Evolutionary conservation across 1,140 invertebrate species (phyloP).

Genomic region (Mercenaria mercenaria): DNA sequence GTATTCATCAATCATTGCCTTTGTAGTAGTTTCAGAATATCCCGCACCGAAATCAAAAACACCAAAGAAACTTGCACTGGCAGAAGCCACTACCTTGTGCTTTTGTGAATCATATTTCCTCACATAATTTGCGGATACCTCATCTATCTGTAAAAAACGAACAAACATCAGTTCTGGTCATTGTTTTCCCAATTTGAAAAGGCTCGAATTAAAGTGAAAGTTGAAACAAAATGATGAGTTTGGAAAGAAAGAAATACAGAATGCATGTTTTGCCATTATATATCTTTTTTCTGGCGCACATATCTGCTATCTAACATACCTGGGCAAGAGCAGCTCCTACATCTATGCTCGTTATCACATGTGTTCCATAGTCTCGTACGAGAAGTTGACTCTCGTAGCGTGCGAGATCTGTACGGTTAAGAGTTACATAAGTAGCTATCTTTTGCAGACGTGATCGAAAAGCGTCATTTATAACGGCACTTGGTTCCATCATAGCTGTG

Average conservation of each 20-base stretch:
- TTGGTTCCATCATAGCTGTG: conserved; percentile 73
- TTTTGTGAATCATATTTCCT: conserved; percentile 28
- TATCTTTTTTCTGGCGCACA: too few species aligned
- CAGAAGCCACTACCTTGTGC: conserved; percentile 25
- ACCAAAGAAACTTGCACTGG: conserved; percentile 60
- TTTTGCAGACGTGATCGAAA: conserved; percentile 69
- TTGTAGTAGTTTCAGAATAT: background rate
- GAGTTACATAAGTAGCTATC: conserved; percentile 67
- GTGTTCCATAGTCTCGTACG: conserved; percentile 78
- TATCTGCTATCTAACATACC: too few species aligned
- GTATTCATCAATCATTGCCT: conserved; percentile 35
- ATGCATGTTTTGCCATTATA: too few species aligned
- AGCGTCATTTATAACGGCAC: conserved; percentile 66
- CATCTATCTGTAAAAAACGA: background rate
- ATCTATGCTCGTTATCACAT: conserved; percentile 74
- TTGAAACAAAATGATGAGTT: too few species aligned
- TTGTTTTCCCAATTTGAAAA: too few species aligned
- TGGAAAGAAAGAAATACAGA: too few species aligned
- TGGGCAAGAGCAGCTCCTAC: conserved; percentile 71
- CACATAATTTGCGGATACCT: conserved; percentile 18
- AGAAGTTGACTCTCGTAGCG: conserved; percentile 72
- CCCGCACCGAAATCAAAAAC: conserved; percentile 32
- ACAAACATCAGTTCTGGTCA: too few species aligned
- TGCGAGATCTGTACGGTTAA: conserved; percentile 65
- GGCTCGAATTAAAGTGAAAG: too few species aligned